phyloP scores from a whole-genome alignment of 1,140 invertebrate species.

The Calosoma granatense region DNA sequence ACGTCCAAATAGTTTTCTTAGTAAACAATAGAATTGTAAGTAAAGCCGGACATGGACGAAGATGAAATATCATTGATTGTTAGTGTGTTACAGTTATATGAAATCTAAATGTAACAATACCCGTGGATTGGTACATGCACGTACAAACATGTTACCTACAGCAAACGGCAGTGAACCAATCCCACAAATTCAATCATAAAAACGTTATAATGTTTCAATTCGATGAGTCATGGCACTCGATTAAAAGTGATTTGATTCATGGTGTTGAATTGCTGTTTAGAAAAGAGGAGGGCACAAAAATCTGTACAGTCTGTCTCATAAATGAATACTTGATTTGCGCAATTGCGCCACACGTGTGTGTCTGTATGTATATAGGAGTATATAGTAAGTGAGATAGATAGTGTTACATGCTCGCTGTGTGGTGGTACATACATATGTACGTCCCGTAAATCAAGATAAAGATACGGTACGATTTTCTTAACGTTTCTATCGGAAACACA shows the following conservation, averaged over 20 bases:
- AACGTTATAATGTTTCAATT: neutral
- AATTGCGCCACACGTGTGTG: neutral
- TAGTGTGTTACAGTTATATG: no score
- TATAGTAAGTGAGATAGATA: no score
- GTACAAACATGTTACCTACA: no score
- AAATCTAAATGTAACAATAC: no score
- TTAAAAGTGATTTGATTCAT: conserved; percentile 1
- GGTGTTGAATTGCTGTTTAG: neutral
- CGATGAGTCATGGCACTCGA: conserved; percentile 1
- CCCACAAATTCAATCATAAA: neutral
- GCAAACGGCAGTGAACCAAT: no score
- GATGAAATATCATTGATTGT: no score
- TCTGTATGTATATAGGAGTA: neutral
- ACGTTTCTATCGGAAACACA: no score
- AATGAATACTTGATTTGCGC: neutral
- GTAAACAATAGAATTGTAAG: no score
- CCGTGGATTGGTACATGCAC: no score
- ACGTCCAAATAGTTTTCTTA: no score
- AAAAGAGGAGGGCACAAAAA: neutral
- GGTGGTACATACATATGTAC: neutral
- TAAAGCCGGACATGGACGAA: no score
- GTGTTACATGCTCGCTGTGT: neutral
- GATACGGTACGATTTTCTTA: no score
- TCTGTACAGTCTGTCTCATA: neutral
- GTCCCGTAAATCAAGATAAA: neutral